Evolutionary conservation across 2,113 vertebrate genomes (phyloP), one percentile per base, ranked within the genome.

Genomic region (Scortum barcoo): DNA sequence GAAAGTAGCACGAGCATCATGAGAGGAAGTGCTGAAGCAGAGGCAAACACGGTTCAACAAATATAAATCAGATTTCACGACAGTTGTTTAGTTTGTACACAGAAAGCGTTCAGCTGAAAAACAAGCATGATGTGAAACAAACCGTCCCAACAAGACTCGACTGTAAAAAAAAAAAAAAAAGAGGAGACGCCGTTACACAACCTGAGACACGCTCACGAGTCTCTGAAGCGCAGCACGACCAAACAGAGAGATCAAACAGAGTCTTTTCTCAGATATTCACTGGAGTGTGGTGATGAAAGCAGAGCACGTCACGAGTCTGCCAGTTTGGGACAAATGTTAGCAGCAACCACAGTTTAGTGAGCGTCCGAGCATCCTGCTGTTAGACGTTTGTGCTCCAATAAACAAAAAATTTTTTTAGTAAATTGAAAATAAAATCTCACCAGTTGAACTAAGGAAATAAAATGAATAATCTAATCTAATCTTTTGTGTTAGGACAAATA

Each of bases 11-110:
- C 11, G 36, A 80, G 46, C 42, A n/a, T 65, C 33, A 28, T 1
- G 0, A 46, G 40, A 46, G 40, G 51, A 63, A 63, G 75, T 40
- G 58, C 28, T 11, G 0, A n/a, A 33, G 57, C n/a, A 1, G 63
- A 67, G 19, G 38, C 69, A 20, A 66, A 69, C 61, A 4, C 3
- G 20, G 46, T 19, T 38, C 54, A 65, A 50, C 26, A n/a, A 66
- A 56, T 17, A 36, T 10, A 7, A 53, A 28, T 44, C 42, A 28
- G 10, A 68, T 53, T 62, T 63, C 1, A 72, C 17, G 33, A 51
- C 24, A 62, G 36, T 70, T 22, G 22, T 54, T 78, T 56, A 20
- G 54, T 57, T 40, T 70, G 4, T 69, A 54, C 50, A 53, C n/a
- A 24, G 36, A 63, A 60, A 56, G 66, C 46, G 62, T 62, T 58